Evolutionary conservation across 2,113 vertebrate genomes (phyloP).

Genomic region (Phalacrocorax brasilianus): DNA sequence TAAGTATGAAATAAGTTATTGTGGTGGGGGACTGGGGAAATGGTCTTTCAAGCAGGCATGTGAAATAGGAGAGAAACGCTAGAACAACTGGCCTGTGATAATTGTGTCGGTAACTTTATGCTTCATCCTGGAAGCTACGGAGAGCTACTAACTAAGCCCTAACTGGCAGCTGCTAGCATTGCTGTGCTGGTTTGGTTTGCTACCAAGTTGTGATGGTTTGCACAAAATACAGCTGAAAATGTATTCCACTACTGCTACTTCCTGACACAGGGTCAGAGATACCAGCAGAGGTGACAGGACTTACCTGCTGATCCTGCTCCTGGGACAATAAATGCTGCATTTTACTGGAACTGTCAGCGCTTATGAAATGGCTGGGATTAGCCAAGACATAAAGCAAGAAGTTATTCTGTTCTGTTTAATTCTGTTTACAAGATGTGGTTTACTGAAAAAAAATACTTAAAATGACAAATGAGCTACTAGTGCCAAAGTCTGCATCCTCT

Average conservation of each 20-base stretch:
- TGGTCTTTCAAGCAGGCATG: not conserved
- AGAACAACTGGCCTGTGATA: not conserved
- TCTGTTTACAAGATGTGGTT: not conserved
- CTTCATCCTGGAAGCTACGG: not conserved
- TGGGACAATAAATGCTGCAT: not conserved
- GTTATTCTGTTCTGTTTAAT: not conserved
- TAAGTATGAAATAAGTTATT: not conserved
- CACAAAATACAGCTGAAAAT: not conserved
- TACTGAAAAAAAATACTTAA: not conserved
- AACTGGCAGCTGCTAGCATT: not conserved
- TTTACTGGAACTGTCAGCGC: not conserved
- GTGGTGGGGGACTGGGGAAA: not conserved
- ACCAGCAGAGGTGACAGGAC: not conserved
- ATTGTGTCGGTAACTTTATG: constrained; percentile 7
- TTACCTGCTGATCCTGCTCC: not conserved
- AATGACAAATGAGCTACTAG: not conserved
- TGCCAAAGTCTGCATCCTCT: not conserved
- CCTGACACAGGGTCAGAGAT: not conserved
- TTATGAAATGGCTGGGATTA: not conserved
- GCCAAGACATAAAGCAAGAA: not conserved
- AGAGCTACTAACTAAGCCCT: not conserved
- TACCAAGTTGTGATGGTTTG: not conserved
- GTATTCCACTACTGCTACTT: not conserved
- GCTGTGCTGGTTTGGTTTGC: not conserved
- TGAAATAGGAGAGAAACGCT: not conserved